Percentiles rank a stretch among this genome's conserved stretches.
Conservation (phyloP, 2,888 invertebrate genomes). For the Nomada goodeniana region DNA sequence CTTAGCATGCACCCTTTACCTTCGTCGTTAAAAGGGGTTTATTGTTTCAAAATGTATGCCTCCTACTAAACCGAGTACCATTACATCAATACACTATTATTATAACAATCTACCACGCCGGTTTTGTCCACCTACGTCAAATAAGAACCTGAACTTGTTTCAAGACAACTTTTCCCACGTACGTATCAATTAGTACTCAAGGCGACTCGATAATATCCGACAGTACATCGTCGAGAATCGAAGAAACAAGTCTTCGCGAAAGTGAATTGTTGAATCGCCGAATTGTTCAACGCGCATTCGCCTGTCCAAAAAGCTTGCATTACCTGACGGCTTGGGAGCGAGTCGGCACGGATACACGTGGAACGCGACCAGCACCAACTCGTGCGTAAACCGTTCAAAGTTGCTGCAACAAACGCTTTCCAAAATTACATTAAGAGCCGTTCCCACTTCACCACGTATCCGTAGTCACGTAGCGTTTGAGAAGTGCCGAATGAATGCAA, state of each 20-base stretch:
- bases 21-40: neutral
- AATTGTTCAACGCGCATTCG: slow-evolving; percentile 31
- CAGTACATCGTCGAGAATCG: neutral
- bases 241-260: neutral
- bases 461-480: slow-evolving; percentile 58
- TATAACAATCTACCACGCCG: no score
- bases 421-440: slow-evolving; percentile 57
- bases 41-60: no score
- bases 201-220: neutral
- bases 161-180: neutral
- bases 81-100: no score
- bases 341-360: neutral
- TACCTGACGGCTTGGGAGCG: slow-evolving; percentile 5
- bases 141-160: no score
- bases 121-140: no score
- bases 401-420: slow-evolving; percentile 54
- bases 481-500: slow-evolving; percentile 57
- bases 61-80: no score
- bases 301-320: slow-evolving; percentile 38
- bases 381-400: slow-evolving; percentile 54
- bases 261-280: neutral
- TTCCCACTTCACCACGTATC: slow-evolving; percentile 56
- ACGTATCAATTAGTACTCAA: neutral
- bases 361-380: slow-evolving; percentile 23
- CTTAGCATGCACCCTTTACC: neutral